Conservation (phyloP, 2,888 invertebrate genomes). For the Tetranychus piercei region DNA sequence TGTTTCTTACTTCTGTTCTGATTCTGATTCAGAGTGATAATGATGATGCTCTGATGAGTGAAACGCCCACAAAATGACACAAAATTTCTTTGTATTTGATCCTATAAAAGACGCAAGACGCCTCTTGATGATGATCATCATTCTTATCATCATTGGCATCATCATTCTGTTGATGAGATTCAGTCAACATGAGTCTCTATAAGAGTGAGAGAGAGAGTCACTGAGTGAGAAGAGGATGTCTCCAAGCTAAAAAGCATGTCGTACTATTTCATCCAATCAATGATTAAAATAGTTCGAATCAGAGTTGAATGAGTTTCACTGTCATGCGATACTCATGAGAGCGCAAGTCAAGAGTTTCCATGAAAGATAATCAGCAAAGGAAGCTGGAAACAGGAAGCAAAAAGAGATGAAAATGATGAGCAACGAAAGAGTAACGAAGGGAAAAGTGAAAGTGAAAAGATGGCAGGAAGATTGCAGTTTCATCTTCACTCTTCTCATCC, state of each 20-base stretch:
- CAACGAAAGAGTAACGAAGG: neutral
- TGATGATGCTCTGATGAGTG: neutral
- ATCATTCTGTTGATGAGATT: neutral
- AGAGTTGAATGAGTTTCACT: neutral
- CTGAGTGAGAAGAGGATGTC: neutral
- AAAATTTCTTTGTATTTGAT: neutral
- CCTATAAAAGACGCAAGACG: neutral
- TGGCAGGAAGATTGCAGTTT: no score
- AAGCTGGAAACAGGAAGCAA: neutral
- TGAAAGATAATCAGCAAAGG: neutral
- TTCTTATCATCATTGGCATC: neutral
- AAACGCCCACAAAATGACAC: slow-evolving; percentile 1
- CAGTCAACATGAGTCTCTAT: neutral
- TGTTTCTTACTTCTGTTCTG: no score
- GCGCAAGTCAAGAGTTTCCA: neutral
- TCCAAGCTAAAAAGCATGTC: neutral
- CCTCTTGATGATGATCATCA: neutral
- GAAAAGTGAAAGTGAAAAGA: no score
- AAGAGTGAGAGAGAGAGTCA: neutral
- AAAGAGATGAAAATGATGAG: neutral
- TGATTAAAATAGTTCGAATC: neutral
- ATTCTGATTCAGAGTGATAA: neutral
- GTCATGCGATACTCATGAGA: neutral
- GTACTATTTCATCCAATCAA: neutral
- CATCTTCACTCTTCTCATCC: neutral